Percentiles rank a stretch among this genome's conserved stretches.
Evolutionary conservation across 2,113 vertebrate genomes (phyloP).

Genomic region (Saimiri boliviensis): DNA sequence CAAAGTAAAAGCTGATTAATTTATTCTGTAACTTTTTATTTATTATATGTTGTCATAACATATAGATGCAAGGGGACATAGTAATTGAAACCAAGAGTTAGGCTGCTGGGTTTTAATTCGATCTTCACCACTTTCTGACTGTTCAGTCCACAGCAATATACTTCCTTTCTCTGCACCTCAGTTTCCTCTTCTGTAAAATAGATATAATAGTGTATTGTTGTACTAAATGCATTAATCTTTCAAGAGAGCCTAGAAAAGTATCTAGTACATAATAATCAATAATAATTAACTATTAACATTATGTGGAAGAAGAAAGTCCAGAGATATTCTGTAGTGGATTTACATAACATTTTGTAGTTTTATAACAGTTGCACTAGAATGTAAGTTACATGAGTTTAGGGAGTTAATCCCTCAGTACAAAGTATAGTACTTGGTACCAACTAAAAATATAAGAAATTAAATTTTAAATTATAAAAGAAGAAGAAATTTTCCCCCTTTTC

Average conservation of each 20-base stretch:
- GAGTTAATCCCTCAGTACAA: not conserved
- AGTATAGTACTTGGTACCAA: not conserved
- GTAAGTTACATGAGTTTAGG: not conserved
- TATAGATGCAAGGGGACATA: not conserved
- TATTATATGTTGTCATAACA: not conserved
- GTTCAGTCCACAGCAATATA: not conserved
- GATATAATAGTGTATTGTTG: not conserved
- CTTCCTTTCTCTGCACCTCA: not conserved
- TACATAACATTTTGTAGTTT: not conserved
- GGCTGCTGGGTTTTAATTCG: not conserved
- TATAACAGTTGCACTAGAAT: not conserved
- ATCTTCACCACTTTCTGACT: not conserved
- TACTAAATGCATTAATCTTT: not conserved
- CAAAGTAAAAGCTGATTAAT: not conserved
- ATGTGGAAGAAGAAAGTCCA: not conserved
- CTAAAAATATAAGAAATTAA: not conserved
- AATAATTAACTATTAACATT: not conserved
- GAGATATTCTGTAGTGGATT: not conserved
- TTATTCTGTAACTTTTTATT: not conserved
- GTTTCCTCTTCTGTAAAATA: conserved; percentile 14
- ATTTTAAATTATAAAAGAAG: not conserved
- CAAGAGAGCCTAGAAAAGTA: not conserved
- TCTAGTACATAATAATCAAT: not conserved
- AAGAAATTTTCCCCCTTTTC: not conserved
- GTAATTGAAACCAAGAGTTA: not conserved